Evolutionary conservation across 2,113 vertebrate genomes (phyloP).

Genomic region (Cottus gobio): DNA sequence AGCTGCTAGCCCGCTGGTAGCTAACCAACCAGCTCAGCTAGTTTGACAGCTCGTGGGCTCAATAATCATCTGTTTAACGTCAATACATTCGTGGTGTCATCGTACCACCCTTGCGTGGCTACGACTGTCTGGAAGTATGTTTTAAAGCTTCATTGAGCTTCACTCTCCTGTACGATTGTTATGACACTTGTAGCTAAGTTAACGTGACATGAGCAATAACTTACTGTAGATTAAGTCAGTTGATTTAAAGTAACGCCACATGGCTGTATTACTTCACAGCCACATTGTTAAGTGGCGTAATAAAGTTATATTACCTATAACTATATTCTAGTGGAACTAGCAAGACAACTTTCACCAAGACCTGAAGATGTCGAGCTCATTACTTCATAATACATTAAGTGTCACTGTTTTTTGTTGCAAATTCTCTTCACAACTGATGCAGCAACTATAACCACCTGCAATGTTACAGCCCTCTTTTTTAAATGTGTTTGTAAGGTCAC

Average conservation of each 20-base stretch:
- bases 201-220: background rate
- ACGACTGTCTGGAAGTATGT: background rate
- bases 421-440: background rate
- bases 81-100: background rate
- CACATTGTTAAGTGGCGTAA: background rate
- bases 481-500: background rate
- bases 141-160: background rate
- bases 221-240: background rate
- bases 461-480: background rate
- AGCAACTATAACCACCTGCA: no score
- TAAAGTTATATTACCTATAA: background rate
- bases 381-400: no score
- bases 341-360: background rate
- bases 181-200: conserved; percentile 49
- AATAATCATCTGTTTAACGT: background rate
- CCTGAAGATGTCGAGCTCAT: background rate
- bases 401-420: no score
- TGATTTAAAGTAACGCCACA: background rate
- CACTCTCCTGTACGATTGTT: background rate
- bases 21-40: conserved; percentile 68
- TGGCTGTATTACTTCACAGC: background rate
- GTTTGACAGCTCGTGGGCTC: conserved; percentile 74
- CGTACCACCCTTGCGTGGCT: no score
- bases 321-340: background rate
- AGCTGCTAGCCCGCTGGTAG: conserved; percentile 39